Base-by-base conservation (phyloP, 2,888 invertebrate genomes). In the Leucophenga maculata region DNA sequence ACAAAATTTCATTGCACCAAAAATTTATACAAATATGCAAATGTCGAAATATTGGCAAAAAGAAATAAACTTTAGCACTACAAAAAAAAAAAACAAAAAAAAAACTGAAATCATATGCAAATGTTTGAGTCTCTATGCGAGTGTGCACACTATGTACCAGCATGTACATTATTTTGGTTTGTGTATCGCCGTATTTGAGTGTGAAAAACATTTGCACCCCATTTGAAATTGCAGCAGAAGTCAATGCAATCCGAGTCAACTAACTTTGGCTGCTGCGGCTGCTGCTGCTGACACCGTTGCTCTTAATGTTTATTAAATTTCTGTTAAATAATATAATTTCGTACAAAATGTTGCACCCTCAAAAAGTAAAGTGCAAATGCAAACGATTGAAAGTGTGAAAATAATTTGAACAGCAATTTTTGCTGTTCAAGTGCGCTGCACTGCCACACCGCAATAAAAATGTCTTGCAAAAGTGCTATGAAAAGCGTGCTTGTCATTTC, bases 11-110 rank as follows among this genome's bases (percentile, higher is more conserved):
- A 22, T 78, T 75, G 77, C 83, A 11, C 39, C 39, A 77, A 82
- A 83, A 83, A 81, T 80, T 82, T 84, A 80, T 84, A 84, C 82
- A 78, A 81, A 81, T 82, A 85, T 82, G 84, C 82, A 81, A 81
- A 81, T 81, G 85, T 83, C 84, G n/a, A 60, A 80, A 80, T 83
- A 80, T 80, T 80, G 85, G 85, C 85, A 83, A 79, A 82, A 79
- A 70, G 72, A 67, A 74, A 65, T 62, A 50, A 22, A 68, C 39
- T 39, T 39, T 39, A 6, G 39, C 8, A 39, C 11, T 9, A 39
- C 62, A 66, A 71, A 77, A n/a, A n/a, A n/a, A n/a, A n/a, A n/a
- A n/a, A n/a, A n/a, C n/a, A n/a, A n/a, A n/a, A n/a, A n/a, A n/a
- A n/a, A n/a, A n/a, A n/a, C n/a, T n/a, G n/a, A n/a, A 69, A 69